Evolutionary conservation across 2,888 invertebrate species (phyloP), one percentile per base, ranked within the genome.

Genomic region (Heliconius charithonia): DNA sequence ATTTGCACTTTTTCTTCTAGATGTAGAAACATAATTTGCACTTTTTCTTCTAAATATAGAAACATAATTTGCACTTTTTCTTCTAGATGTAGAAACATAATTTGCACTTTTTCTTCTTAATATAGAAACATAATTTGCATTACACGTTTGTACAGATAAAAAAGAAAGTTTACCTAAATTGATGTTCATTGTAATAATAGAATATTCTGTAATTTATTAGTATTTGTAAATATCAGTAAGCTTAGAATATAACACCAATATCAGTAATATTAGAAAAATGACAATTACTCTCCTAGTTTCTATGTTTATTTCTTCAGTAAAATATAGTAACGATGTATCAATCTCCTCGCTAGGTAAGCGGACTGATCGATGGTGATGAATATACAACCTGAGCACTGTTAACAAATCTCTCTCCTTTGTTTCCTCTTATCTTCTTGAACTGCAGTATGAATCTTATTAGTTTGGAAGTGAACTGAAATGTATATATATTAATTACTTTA

Each of bases 321-420:
- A 88, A 88, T 59, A 59, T 72, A 72, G 32, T 59, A 29, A 87
- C 87, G 87, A 87, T 86, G 84, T 83, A 84, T 87, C 86, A 87
- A 87, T 86, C 89, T 88, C 88, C 88, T 88, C 85, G 86, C 86
- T 85, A 72, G 65, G 88, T 87, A 90, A 87, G 86, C 86, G 84
- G 85, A 85, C 88, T 91, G 93, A 92, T 92, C 91, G 92, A 92
- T 92, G 89, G 86, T 87, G 89, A 91, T 91, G 89, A 91, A 91
- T 92, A 91, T 91, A 89, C 87, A 87, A 86, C 84, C n/a, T 85
- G 82, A 85, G 83, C 86, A 85, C 82, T 71, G 56, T 65, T 79
- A 41, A 51, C 72, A 80, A 89, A 88, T 89, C 88, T 86, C 84
- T 87, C 84, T 87, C 85, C 86, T 84, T 85, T 86, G 86, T 85